A percentile compares a stretch with the other conserved stretches of the same genome.
Evolutionary conservation across 2,113 vertebrate species (phyloP).

Genomic region (Oncorhynchus mykiss): DNA sequence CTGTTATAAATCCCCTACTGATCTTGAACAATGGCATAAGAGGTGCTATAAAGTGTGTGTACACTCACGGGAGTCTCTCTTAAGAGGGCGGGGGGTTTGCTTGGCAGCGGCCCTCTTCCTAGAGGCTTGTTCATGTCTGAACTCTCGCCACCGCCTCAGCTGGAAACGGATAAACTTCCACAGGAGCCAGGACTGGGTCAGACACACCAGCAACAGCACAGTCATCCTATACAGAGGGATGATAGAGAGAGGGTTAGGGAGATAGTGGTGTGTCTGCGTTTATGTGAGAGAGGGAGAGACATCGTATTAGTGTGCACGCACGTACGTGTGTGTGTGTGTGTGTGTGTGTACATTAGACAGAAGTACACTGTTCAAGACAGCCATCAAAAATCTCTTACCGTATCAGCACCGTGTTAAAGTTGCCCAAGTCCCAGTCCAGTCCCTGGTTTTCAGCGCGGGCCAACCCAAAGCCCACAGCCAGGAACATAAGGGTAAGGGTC

Average conservation of each 20-base stretch:
- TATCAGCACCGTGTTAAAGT: conserved; percentile 90
- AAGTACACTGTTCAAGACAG: neutral
- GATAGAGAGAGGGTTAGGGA: conserved; percentile 29
- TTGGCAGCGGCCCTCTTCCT: conserved; percentile 77
- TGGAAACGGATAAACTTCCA: conserved; percentile 98
- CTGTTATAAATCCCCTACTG: no score
- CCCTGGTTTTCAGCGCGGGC: conserved; percentile 85
- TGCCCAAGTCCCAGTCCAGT: conserved; percentile 85
- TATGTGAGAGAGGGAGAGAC: no score
- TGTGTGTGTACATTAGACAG: no score
- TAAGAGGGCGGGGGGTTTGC: conserved; percentile 77
- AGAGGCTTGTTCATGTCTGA: conserved; percentile 85
- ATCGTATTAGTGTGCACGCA: no score
- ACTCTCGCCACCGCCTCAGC: conserved; percentile 91
- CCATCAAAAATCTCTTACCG: conserved; percentile 69
- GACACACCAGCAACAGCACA: conserved; percentile 86
- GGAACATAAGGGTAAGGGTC: conserved; percentile 90
- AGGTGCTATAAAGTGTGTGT: neutral
- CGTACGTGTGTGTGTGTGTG: neutral
- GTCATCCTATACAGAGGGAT: conserved; percentile 75
- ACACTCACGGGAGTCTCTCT: conserved; percentile 86
- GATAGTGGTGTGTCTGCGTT: neutral
- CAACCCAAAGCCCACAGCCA: conserved; percentile 92
- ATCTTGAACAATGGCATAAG: no score
- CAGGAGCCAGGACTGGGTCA: conserved; percentile 93